Conservation (phyloP, 1,140 invertebrate genomes). For the Anoplolepis gracilipes region DNA sequence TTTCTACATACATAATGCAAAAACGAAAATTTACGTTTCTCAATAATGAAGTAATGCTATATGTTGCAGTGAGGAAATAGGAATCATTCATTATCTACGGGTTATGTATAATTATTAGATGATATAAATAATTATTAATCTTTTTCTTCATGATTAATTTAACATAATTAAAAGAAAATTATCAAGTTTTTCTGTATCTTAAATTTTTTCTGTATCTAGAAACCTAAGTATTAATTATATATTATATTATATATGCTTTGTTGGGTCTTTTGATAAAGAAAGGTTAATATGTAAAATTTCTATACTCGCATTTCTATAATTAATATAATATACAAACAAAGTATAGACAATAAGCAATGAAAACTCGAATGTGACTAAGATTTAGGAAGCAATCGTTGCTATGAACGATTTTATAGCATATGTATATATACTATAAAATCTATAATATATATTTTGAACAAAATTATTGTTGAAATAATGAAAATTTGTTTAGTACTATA, state of each 20-base stretch:
- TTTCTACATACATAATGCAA: too few relatives aligned
- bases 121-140: conserved; percentile 20
- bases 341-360: conserved; percentile 65
- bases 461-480: conserved; percentile 68
- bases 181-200: not conserved
- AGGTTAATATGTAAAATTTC: conserved; percentile 41
- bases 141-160: not conserved
- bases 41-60: too few relatives aligned
- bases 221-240: conserved; percentile 35
- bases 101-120: conserved; percentile 24
- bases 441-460: conserved; percentile 74
- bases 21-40: too few relatives aligned
- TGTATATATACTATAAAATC: conserved; percentile 65
- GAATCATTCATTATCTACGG: conserved; percentile 15
- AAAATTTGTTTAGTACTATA: conserved; percentile 69
- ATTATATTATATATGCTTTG: conserved; percentile 36
- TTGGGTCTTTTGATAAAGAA: conserved; percentile 35
- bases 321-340: conserved; percentile 45
- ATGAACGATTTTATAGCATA: conserved; percentile 69
- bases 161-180: not conserved
- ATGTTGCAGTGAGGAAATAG: too few relatives aligned
- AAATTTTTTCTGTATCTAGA: conserved; percentile 20
- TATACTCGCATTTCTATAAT: conserved; percentile 1
- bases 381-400: conserved; percentile 67
- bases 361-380: conserved; percentile 61